Evolutionary conservation across 2,888 invertebrate species (phyloP), one percentile per base, ranked within the genome.

Genomic region (Caenorhabditis auriculariae): DNA sequence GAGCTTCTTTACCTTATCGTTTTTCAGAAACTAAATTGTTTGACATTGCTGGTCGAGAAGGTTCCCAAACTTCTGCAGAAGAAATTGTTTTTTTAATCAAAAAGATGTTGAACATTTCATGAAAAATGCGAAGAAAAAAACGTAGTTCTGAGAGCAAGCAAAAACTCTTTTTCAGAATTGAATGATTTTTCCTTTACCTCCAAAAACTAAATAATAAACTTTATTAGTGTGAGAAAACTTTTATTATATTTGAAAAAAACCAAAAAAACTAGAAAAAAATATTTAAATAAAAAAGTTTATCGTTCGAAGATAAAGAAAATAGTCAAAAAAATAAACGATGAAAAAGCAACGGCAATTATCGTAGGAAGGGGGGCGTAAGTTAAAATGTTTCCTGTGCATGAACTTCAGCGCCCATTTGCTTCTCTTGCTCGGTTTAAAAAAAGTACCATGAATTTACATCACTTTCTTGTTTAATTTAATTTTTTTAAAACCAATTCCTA

Each of bases 1-100:
- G 12, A 32, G 26, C 28, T 3, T 5, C 47, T 53, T 54, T 41
- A 59, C 58, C 29, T 53, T 54, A 45, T 45, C 32, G 21, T 28
- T n/a, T n/a, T n/a, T n/a, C n/a, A n/a, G n/a, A n/a, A n/a, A n/a
- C n/a, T n/a, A n/a, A n/a, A n/a, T n/a, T n/a, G n/a, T n/a, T n/a
- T n/a, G n/a, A n/a, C n/a, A n/a, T n/a, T n/a, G n/a, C n/a, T n/a
- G n/a, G n/a, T n/a, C n/a, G n/a, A n/a, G n/a, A n/a, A n/a, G n/a
- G n/a, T n/a, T n/a, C n/a, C n/a, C n/a, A n/a, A n/a, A n/a, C n/a
- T n/a, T n/a, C n/a, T n/a, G n/a, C n/a, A n/a, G n/a, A n/a, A n/a
- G n/a, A n/a, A n/a, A n/a, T n/a, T n/a, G n/a, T n/a, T n/a, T n/a
- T n/a, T n/a, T n/a, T n/a, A n/a, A n/a, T n/a, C n/a, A n/a, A n/a